phyloP scores from a whole-genome alignment of 2,888 invertebrate genomes.

The Campoplex capitator region DNA sequence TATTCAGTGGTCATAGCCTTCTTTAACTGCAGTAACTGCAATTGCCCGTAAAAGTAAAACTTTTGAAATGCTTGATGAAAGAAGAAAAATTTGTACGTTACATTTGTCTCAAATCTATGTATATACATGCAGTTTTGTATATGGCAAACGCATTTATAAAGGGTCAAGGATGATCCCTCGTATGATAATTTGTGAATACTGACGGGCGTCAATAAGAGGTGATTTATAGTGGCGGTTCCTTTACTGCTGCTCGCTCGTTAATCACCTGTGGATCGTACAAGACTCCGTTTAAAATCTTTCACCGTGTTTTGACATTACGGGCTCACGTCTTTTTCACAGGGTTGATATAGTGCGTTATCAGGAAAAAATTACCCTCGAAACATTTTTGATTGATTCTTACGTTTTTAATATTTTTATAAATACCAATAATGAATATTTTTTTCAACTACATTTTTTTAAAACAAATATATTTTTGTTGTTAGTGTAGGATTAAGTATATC shows the following conservation, averaged over 20 bases:
- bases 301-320: background rate
- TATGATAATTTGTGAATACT: constrained; percentile 41
- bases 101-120: background rate
- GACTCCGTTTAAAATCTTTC: background rate
- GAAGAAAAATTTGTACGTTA: background rate
- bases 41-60: background rate
- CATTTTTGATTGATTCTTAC: background rate
- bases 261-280: constrained; percentile 27
- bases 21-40: background rate
- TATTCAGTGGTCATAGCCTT: background rate
- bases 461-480: no score
- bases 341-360: background rate
- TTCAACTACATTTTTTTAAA: no score
- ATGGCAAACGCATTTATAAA: background rate
- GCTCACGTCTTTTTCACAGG: background rate
- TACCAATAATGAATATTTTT: no score
- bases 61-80: background rate
- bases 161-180: constrained; percentile 16
- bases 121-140: constrained; percentile 1
- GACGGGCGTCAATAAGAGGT: constrained; percentile 38
- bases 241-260: constrained; percentile 37
- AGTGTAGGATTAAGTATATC: no score
- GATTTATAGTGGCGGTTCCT: constrained; percentile 41
- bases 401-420: background rate
- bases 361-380: background rate